A percentile compares a stretch with the other conserved stretches of the same genome.
Conservation (phyloP, 2,113 vertebrate genomes). For the Panthera leo region DNA sequence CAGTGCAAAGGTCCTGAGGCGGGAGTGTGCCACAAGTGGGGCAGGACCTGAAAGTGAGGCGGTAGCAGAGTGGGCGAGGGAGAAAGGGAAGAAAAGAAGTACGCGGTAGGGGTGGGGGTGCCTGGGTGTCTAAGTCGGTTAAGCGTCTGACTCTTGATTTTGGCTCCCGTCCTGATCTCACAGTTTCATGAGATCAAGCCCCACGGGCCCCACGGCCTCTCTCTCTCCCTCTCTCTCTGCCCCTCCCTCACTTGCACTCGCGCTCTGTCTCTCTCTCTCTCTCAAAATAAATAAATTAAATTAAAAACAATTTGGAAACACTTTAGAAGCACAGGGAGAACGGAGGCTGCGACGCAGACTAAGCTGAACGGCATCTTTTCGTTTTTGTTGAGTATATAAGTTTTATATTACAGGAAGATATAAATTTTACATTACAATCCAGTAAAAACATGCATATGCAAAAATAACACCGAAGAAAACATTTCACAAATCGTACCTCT, state of each 20-base stretch:
- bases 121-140: too few relatives aligned
- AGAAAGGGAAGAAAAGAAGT: background rate
- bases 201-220: too few relatives aligned
- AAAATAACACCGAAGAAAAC: background rate
- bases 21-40: background rate
- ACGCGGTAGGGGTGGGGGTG: too few relatives aligned
- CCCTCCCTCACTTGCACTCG: too few relatives aligned
- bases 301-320: too few relatives aligned
- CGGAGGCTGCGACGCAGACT: background rate
- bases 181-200: too few relatives aligned
- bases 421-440: background rate
- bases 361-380: background rate
- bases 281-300: too few relatives aligned
- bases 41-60: background rate
- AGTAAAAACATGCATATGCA: background rate
- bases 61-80: background rate
- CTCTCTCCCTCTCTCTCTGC: too few relatives aligned
- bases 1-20: conserved; percentile 20
- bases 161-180: too few relatives aligned
- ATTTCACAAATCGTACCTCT: background rate
- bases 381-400: background rate
- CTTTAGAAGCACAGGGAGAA: accelerated
- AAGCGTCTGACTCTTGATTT: too few relatives aligned
- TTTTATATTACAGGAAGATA: background rate
- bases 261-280: too few relatives aligned